These are phyloP conservation scores for Clanis bilineata DNA, from an alignment of 2,888 invertebrate genomes.

Conservation along the genomic window DNA sequence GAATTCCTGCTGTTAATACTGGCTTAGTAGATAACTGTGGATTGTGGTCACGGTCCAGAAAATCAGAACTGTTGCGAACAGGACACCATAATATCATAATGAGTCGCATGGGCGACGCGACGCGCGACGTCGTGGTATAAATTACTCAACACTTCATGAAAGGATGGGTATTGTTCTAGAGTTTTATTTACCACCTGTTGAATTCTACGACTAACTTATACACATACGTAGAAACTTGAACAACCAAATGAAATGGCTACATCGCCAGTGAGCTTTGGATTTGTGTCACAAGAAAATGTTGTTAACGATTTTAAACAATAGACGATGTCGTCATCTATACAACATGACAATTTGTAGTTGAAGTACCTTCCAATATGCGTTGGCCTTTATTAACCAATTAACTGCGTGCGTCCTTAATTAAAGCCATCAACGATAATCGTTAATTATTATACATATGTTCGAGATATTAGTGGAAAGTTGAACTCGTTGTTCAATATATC, in stretches of 20 bases:
- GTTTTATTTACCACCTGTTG: neutral
- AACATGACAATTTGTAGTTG: neutral
- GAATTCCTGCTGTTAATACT: neutral
- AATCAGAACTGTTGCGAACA: neutral
- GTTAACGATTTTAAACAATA: too few relatives aligned
- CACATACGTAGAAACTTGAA: too few relatives aligned
- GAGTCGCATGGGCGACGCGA: neutral
- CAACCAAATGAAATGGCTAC: too few relatives aligned
- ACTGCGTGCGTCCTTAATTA: constrained; percentile 1
- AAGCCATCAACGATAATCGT: constrained; percentile 4
- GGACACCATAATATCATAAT: constrained; percentile 4
- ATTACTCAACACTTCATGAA: neutral
- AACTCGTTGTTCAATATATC: neutral
- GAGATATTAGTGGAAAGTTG: neutral
- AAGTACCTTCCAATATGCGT: neutral
- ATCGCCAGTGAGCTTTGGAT: too few relatives aligned
- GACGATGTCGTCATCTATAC: neutral
- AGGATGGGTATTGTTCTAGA: neutral
- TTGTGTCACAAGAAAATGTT: too few relatives aligned
- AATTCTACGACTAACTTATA: too few relatives aligned
- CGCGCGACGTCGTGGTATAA: neutral
- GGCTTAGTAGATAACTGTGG: neutral
- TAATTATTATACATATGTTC: neutral
- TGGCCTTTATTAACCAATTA: constrained; percentile 12
- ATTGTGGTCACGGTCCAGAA: constrained; percentile 5